Evolutionary conservation across 1,140 invertebrate genomes (phyloP), one percentile per base, ranked within the genome.

Genomic region (Subanguina moxae): DNA sequence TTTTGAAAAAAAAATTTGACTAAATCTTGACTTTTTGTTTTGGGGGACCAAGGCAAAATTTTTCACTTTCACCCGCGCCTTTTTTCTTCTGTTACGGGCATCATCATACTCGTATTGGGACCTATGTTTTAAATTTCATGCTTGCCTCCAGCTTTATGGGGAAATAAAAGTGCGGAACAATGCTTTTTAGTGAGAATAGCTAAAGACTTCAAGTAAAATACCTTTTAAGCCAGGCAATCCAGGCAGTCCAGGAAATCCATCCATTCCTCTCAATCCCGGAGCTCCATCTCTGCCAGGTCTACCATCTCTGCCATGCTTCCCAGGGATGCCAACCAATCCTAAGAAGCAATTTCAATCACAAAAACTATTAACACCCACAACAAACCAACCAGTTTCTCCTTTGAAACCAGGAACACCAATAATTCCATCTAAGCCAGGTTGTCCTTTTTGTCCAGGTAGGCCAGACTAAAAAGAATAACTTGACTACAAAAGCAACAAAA

Each of bases 261-360:
- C 27, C 15, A 30, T 30, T 11, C 68, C 68, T 48, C 28, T 38
- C 15, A 45, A 59, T 21, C 70, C 70, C 19, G 57, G 42, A 52
- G 58, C 25, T 5, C 76, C 76, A 48, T 67, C 57, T 17, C 21
- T n/a, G 30, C 70, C 70, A 17, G 59, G 59, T n/a, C 19, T 32
- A 46, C 70, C 70, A 25, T 43, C 61, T 8, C 70, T 61, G 11
- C 70, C 70, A 25, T 70, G 46, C 32, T 66, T 71, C 7, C 74
- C 74, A 1, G 73, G 76, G 25, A 76, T 66, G 1, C 76, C 76
- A 45, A 57, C n/a, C 25, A 76, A 46, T 15, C 74, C 74, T 59
- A 43, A 30, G 19, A 61, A 5, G 21, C 28, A 3, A 23, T 56
- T 56, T 56, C 21, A 23, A 9, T 13, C 13, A 23, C 28, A 56